These are phyloP conservation scores for Coccyzus lansbergi DNA, from an alignment of 2,797 vertebrate genomes.

Conservation along the genomic window DNA sequence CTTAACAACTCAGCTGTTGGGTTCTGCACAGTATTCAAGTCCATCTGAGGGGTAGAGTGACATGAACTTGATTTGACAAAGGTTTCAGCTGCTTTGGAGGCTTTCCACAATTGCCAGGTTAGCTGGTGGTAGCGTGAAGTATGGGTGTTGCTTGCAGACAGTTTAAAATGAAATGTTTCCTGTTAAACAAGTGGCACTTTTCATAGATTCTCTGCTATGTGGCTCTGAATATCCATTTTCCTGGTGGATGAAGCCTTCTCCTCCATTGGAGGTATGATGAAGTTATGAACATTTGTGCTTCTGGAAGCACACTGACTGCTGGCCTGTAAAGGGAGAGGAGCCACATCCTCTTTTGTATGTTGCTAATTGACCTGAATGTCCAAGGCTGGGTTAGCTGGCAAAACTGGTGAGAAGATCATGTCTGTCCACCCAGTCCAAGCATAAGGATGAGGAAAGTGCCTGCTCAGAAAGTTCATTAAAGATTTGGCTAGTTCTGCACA, in stretches of 20 bases:
- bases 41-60: not conserved
- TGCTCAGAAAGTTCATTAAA: not conserved
- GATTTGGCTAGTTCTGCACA: not conserved
- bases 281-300: not conserved
- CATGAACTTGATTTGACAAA: not conserved
- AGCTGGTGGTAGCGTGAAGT: not conserved
- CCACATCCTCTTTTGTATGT: not conserved
- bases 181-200: not conserved
- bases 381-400: not conserved
- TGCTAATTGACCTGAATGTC: not conserved
- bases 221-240: not conserved
- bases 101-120: not conserved
- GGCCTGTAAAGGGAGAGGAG: not conserved
- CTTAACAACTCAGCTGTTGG: not conserved
- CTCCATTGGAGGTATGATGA: no score
- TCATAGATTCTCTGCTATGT: not conserved
- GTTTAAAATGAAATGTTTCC: not conserved
- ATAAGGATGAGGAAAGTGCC: not conserved
- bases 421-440: not conserved
- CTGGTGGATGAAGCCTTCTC: not conserved
- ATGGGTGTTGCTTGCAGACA: not conserved
- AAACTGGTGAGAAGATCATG: not conserved
- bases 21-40: not conserved
- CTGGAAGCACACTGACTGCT: not conserved
- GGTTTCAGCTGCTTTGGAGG: not conserved